Evolutionary conservation across 2,113 vertebrate species (phyloP).

Genomic region (Sander vitreus): DNA sequence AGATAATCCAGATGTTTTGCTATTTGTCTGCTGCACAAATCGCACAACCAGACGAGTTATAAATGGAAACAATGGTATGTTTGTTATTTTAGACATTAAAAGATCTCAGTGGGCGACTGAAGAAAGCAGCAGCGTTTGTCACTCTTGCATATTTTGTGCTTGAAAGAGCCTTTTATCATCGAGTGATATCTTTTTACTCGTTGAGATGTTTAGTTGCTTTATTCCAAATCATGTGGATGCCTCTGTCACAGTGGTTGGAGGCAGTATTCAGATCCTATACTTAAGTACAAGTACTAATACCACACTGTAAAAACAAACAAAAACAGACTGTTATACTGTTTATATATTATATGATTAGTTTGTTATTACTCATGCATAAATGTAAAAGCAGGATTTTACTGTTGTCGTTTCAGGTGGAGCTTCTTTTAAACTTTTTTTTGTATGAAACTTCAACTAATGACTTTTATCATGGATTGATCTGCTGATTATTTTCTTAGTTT

Average conservation of each 20-base stretch:
- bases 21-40: constrained; percentile 36
- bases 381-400: not conserved
- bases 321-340: not conserved
- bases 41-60: constrained; percentile 43
- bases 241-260: not conserved
- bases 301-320: not conserved
- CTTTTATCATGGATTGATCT: not conserved
- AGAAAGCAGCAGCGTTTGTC: not conserved
- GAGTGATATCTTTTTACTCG: not conserved
- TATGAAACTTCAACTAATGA: not conserved
- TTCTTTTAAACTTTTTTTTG: no score
- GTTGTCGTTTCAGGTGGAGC: no score
- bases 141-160: constrained; percentile 30
- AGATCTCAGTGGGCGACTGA: constrained; percentile 19
- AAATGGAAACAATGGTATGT: constrained; percentile 48
- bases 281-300: not conserved
- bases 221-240: not conserved
- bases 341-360: not conserved
- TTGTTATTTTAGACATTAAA: constrained; percentile 33
- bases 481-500: no score
- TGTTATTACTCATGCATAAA: not conserved
- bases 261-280: not conserved
- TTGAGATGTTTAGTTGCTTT: not conserved
- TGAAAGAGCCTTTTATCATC: constrained; percentile 32
- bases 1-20: constrained; percentile 66